Evolutionary conservation across 1,140 invertebrate genomes (phyloP).

Genomic region (Procambarus virginalis): DNA sequence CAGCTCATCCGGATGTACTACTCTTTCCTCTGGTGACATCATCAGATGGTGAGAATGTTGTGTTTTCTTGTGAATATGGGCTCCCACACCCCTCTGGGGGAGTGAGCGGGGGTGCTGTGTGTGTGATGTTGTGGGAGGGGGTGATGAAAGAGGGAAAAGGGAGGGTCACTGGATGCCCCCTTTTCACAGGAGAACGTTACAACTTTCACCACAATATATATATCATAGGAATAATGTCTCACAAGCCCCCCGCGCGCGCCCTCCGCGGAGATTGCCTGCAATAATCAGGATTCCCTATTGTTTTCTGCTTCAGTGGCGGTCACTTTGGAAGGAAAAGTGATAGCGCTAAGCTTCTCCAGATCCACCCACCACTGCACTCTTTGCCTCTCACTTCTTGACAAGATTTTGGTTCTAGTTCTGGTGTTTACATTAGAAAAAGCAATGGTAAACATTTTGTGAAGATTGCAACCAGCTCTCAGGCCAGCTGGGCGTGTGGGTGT

Average conservation of each 20-base stretch:
- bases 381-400: not conserved
- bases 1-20: not conserved
- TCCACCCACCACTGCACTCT: not conserved
- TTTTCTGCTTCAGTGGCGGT: not conserved
- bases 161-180: not conserved
- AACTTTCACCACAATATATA: not conserved
- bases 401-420: not conserved
- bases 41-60: not conserved
- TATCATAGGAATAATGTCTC: slow-evolving; percentile 7
- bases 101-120: not conserved
- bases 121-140: not conserved
- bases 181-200: not conserved
- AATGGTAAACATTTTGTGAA: not conserved
- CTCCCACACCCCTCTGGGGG: not conserved
- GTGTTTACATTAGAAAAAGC: not conserved
- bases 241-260: not conserved
- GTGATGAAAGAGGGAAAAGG: too few species aligned
- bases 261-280: slow-evolving; percentile 6
- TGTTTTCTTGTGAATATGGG: not conserved
- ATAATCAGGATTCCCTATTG: not conserved
- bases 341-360: not conserved
- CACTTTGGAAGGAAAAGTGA: not conserved
- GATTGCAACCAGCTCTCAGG: not conserved
- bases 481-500: not conserved
- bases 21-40: not conserved